Base-by-base conservation (phyloP, 1,140 invertebrate species). In the Eumeta japonica region DNA sequence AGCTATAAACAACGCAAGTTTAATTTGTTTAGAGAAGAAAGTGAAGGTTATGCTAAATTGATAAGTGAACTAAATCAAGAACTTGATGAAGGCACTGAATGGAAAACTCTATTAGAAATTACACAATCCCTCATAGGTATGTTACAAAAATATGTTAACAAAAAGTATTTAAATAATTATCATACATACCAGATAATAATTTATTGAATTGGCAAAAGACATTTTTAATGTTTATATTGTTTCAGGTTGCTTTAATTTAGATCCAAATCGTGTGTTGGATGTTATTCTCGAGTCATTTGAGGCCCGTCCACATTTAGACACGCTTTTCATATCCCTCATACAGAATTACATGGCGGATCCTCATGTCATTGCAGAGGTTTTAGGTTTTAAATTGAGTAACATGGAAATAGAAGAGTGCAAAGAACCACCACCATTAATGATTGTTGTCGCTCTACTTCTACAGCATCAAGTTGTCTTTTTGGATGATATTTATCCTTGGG, bases 1-100 rank as follows among this genome's bases (percentile, higher is more conserved):
- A 98, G 94, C 72, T 99, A 98, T 67, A 99, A 99, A 68, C 97
- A 99, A 68, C 86, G 95, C 49, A 98, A 99, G 59, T 99, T 98
- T 68, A 99, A 99, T 79, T 80, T 99, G 41, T 92, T 98, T 58
- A 82, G 96, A 34, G 97, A 99, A 79, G 97, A 99, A 76, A 96
- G 89, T 78, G 97, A 99, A 83, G 97, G 97, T 3, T 99, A 96
- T 77, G 89, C 95, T 3, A 99, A 99, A 75, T 79, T 99, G 3
- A 88, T 98, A 24, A 88, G 92, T n/a, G 96, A 98, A 79, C 77
- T 98, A 38, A 94, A 90, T 81, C 92, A 92, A 68, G 86, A 92
- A 58, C 81, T 89, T 48, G 81, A 81, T 27, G 84, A 84, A 61
- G 79, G 78, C 56, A 68, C 78, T 58, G 74, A 81, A 34, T 75